Percentiles rank a stretch among this genome's conserved stretches.
Evolutionary conservation across 92 coral and sea anemone genomes (phyloP).

Genomic region (Actinostola sp.): DNA sequence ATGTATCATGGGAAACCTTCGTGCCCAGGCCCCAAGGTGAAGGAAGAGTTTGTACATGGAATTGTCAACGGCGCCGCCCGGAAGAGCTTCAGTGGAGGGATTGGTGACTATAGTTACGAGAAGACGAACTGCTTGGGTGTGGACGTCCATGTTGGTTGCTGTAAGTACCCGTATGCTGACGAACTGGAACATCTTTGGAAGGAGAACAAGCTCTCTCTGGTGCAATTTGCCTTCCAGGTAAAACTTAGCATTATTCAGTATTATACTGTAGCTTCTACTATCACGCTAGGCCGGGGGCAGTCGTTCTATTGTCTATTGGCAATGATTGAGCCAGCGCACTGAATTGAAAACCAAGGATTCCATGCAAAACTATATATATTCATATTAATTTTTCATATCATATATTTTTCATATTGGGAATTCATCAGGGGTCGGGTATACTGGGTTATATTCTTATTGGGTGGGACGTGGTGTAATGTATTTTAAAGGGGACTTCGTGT

Average conservation of each 20-base stretch:
- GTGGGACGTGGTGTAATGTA: no score
- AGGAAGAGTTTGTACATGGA: slow-evolving; percentile 78
- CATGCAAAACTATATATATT: no score
- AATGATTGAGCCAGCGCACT: no score
- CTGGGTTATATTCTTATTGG: no score
- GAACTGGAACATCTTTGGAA: slow-evolving; percentile 88
- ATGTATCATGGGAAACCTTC: slow-evolving; percentile 98
- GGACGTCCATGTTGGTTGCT: slow-evolving; percentile 86
- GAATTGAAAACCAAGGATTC: no score
- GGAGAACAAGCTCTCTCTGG: slow-evolving; percentile 76
- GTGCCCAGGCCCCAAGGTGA: slow-evolving; percentile 88
- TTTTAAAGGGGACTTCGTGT: no score
- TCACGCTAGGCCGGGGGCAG: no score
- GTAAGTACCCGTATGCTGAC: slow-evolving; percentile 87
- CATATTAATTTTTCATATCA: no score
- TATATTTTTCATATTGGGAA: no score
- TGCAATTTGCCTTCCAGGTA: slow-evolving; percentile 88
- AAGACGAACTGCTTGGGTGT: slow-evolving; percentile 84
- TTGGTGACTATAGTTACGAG: slow-evolving; percentile 85
- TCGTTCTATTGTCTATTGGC: not conserved
- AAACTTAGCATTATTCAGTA: no score
- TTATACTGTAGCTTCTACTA: no score
- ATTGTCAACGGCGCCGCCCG: slow-evolving; percentile 85
- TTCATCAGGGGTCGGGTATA: no score
- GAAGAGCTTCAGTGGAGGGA: slow-evolving; percentile 61